Percentiles rank a stretch among this genome's conserved stretches.
Evolutionary conservation across 2,797 vertebrate genomes (phyloP).

Genomic region (Malacoraja senta): DNA sequence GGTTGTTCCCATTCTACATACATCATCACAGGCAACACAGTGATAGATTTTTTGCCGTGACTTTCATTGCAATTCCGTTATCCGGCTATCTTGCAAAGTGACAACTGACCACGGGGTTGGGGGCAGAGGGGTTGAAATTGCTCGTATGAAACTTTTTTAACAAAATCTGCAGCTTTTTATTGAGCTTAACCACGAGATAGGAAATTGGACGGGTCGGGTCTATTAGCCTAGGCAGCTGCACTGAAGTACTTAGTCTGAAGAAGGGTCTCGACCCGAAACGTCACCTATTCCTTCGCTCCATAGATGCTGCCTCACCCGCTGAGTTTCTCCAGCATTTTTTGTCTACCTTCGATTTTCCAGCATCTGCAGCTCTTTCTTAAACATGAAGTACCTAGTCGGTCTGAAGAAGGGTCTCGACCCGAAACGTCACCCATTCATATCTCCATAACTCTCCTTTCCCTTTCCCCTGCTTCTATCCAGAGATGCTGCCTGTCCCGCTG

Average conservation of each 20-base stretch:
- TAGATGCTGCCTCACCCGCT: too few species aligned
- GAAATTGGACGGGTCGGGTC: not conserved
- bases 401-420: not conserved
- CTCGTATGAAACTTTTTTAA: not conserved
- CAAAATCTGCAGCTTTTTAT: not conserved
- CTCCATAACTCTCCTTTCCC: too few species aligned
- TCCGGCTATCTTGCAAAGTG: not conserved
- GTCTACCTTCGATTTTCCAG: too few species aligned
- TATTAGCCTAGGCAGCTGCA: not conserved
- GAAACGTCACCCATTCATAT: too few species aligned
- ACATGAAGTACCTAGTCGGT: not conserved
- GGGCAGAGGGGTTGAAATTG: not conserved
- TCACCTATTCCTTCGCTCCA: not conserved
- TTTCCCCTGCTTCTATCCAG: too few species aligned
- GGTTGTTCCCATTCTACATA: not conserved
- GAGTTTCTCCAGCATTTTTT: too few species aligned
- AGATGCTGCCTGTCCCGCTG: too few species aligned
- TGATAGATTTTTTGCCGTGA: not conserved
- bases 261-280: not conserved
- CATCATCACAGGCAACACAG: not conserved
- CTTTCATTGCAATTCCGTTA: not conserved
- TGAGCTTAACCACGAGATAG: not conserved
- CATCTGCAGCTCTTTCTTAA: too few species aligned
- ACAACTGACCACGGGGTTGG: not conserved
- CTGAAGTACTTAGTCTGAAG: not conserved